phyloP scores from a whole-genome alignment of 2,888 invertebrate genomes.

The Lepidochitona cinerea region DNA sequence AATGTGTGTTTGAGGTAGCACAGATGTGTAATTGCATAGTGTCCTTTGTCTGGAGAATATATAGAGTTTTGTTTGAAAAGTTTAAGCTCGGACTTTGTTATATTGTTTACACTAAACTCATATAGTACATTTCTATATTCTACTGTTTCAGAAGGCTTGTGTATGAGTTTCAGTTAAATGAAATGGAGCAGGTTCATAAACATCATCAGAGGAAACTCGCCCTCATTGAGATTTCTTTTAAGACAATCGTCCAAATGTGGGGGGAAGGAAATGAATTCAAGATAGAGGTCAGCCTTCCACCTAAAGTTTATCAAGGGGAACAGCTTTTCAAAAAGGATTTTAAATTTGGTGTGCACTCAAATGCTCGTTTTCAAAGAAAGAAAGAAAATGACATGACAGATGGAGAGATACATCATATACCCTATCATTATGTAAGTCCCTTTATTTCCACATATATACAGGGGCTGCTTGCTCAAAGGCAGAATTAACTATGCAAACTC shows the following conservation, averaged over 20 bases:
- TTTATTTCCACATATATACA: too few species aligned
- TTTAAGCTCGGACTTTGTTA: too few species aligned
- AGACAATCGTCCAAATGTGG: slow-evolving; percentile 22
- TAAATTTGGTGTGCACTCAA: not conserved
- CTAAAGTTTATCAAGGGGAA: slow-evolving; percentile 25
- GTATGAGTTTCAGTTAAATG: slow-evolving; percentile 32
- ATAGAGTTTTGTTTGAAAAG: too few species aligned
- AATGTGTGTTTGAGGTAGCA: too few species aligned
- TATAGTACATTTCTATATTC: too few species aligned
- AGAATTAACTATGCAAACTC: too few species aligned
- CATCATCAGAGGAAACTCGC: slow-evolving; percentile 15
- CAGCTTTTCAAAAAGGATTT: slow-evolving; percentile 6
- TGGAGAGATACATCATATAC: slow-evolving; percentile 19
- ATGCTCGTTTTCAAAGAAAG: slow-evolving; percentile 19
- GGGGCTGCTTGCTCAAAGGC: too few species aligned
- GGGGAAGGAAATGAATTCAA: slow-evolving; percentile 26
- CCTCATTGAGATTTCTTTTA: slow-evolving; percentile 25
- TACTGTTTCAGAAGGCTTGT: slow-evolving; percentile 19
- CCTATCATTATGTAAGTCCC: slow-evolving; percentile 32
- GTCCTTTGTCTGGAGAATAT: too few species aligned
- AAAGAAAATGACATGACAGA: slow-evolving; percentile 23
- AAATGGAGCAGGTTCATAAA: not conserved
- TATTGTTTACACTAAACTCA: too few species aligned
- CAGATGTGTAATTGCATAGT: too few species aligned
- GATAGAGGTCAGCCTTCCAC: slow-evolving; percentile 24